Evolutionary conservation across 2,113 vertebrate species (phyloP), one percentile per base, ranked within the genome.

Genomic region (Nannobrachium achirus): DNA sequence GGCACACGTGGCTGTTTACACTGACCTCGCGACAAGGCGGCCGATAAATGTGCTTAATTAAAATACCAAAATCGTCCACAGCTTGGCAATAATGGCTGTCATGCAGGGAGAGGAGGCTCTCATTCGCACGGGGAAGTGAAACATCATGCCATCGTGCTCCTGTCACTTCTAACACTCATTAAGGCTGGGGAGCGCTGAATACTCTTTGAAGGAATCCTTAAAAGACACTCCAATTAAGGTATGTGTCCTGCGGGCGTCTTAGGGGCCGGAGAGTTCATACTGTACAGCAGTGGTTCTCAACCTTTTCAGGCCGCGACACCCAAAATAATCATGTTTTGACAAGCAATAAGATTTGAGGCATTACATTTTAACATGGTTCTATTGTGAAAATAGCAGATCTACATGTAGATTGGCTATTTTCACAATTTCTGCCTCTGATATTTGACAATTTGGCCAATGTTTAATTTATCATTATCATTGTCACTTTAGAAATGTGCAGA

Each of bases 21-120:
- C 82, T 85, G 82, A 86, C 86, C 87, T 56, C 83, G 80, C 86
- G 84, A 89, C 84, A 76, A 48, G 56, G 62, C 76, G 74, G 80
- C 82, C 87, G 67, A 91, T 90, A 88, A 88, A 90, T 88, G 88
- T 83, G 82, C 86, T 89, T 91, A 90, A 90, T 89, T 90, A 88
- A 91, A 90, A 89, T 78, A 62, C 64, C 46, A 59, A 84, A 91
- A 88, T 90, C 83, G 88, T 87, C 86, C 88, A 88, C 90, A 88
- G 88, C 82, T 90, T 88, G 88, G 86, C 90, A 87, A 89, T 88
- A 89, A 90, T 86, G 76, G 87, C 82, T 56, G 79, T 90, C 85
- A 87, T 83, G 81, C 71, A 10, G 83, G 80, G 83, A 86, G 88
- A 76, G 63, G 68, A 81, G 85, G 66, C 76, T 80, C 87, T 88